phyloP scores from a whole-genome alignment of 2,113 vertebrate genomes.

The Ascaphus truei region DNA sequence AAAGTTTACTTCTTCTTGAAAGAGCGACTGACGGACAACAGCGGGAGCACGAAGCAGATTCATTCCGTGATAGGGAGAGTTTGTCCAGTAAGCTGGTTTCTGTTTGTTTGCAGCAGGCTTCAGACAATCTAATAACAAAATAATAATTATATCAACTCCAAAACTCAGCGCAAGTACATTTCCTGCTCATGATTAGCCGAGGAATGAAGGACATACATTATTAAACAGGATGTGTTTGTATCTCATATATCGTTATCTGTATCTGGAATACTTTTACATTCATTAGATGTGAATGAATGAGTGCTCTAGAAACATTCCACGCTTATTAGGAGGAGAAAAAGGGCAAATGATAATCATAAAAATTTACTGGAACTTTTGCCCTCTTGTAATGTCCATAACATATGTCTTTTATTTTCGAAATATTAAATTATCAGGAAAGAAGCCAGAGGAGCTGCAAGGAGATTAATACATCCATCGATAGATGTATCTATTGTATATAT shows the following conservation, averaged over 20 bases:
- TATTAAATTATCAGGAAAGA: too few species aligned
- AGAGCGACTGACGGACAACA: conserved; percentile 87
- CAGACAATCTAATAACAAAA: neutral
- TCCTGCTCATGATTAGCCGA: neutral
- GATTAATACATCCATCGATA: too few species aligned
- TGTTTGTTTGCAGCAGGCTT: conserved; percentile 6
- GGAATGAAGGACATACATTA: neutral
- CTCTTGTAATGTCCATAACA: too few species aligned
- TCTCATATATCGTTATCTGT: neutral
- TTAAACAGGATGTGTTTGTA: neutral
- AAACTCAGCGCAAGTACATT: neutral
- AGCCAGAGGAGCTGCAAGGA: too few species aligned
- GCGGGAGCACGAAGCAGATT: conserved; percentile 87
- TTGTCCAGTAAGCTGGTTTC: conserved; percentile 80
- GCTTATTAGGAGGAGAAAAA: too few species aligned
- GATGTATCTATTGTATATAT: too few species aligned
- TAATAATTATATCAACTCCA: conserved; percentile 1
- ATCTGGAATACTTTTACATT: neutral
- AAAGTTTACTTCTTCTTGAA: conserved; percentile 96
- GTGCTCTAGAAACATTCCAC: too few species aligned
- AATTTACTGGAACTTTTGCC: too few species aligned
- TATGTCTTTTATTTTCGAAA: too few species aligned
- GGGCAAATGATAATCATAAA: too few species aligned
- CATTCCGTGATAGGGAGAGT: conserved; percentile 95
- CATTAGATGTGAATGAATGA: neutral